Percentiles rank a stretch among this genome's conserved stretches.
These are phyloP conservation scores for Ooceraea biroi DNA, from an alignment of 1,140 invertebrate species.

Conservation along the genomic window DNA sequence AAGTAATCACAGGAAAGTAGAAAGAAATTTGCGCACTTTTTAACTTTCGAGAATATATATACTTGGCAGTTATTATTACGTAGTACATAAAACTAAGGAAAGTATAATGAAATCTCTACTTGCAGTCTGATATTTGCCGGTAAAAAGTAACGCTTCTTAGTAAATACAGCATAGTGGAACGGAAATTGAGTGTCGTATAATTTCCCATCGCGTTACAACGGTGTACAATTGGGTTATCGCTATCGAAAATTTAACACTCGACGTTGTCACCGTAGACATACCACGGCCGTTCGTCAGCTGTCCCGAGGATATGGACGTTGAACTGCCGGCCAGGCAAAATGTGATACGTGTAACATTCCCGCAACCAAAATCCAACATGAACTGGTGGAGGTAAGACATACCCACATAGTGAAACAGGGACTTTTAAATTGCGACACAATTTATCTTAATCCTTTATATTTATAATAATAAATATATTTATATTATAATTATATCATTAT, in stretches of 20 bases:
- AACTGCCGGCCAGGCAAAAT: constrained; percentile 86
- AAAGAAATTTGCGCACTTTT: too few relatives aligned
- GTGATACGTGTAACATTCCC: constrained; percentile 88
- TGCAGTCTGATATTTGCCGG: constrained; percentile 16
- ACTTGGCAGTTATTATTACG: not conserved
- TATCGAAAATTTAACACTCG: constrained; percentile 68
- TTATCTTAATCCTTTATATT: not conserved
- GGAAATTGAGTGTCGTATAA: constrained; percentile 42
- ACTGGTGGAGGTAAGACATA: constrained; percentile 87
- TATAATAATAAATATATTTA: too few relatives aligned
- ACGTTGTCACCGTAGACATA: constrained; percentile 76
- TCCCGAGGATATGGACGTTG: constrained; percentile 88
- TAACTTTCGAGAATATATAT: not conserved
- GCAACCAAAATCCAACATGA: constrained; percentile 89
- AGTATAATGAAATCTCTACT: not conserved
- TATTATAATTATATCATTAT: too few relatives aligned
- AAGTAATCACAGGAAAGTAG: too few relatives aligned
- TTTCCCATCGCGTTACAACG: constrained; percentile 40
- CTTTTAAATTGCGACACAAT: not conserved
- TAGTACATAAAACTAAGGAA: not conserved
- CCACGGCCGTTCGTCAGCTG: constrained; percentile 89
- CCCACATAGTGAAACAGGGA: not conserved
- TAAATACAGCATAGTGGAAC: not conserved
- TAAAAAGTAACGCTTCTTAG: constrained; percentile 4
- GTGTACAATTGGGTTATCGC: constrained; percentile 21